phyloP scores from a whole-genome alignment of 2,888 invertebrate genomes.

The Pseudococcus longispinus region DNA sequence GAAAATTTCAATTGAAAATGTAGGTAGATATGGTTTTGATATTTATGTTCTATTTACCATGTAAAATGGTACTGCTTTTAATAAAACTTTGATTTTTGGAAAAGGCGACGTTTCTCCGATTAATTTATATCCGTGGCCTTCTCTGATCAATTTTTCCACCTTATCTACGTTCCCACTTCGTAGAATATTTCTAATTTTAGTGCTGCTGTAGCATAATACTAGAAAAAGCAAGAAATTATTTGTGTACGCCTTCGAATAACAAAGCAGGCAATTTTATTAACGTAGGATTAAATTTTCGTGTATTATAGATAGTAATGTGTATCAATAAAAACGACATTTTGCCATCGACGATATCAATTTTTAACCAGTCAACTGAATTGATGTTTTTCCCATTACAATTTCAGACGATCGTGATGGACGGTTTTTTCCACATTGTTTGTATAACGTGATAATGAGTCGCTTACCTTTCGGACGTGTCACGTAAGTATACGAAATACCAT shows the following conservation, averaged over 20 bases:
- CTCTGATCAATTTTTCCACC: constrained; percentile 72
- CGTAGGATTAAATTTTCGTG: too few relatives aligned
- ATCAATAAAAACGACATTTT: background rate
- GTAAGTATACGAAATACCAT: constrained; percentile 28
- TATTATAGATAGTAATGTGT: background rate
- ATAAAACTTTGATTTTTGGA: constrained; percentile 70
- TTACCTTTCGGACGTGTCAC: constrained; percentile 49
- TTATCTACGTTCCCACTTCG: constrained; percentile 71
- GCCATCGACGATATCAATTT: background rate
- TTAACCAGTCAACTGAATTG: background rate
- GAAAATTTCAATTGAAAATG: background rate
- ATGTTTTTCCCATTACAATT: background rate
- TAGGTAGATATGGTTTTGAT: background rate
- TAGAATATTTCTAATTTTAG: constrained; percentile 68
- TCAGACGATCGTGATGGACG: background rate
- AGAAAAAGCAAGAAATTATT: constrained; percentile 56
- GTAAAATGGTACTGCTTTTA: constrained; percentile 73
- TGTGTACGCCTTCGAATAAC: background rate
- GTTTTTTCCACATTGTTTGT: background rate
- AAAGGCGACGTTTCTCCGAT: constrained; percentile 72
- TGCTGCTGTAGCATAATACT: constrained; percentile 67
- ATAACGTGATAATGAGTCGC: background rate
- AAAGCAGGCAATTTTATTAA: constrained; percentile 8
- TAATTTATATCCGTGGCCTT: constrained; percentile 73
- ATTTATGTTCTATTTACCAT: constrained; percentile 73